Conservation (phyloP, 2,797 vertebrate species). For the Tragelaphus oryx region DNA sequence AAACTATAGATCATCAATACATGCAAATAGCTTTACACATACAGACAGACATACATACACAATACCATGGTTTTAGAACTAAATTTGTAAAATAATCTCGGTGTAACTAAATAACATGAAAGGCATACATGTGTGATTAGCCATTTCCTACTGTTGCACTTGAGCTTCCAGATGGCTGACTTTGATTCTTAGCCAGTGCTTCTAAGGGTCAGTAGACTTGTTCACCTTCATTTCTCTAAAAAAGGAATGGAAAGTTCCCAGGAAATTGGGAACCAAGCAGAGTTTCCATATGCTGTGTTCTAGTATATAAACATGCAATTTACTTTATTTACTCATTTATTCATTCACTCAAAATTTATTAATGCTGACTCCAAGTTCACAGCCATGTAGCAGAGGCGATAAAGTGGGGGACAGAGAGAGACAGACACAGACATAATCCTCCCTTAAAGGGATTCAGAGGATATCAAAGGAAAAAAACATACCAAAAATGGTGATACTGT, state of each 20-base stretch:
- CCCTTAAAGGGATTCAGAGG: background rate
- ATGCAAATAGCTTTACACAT: background rate
- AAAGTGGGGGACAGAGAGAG: background rate
- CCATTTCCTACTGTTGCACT: conserved; percentile 51
- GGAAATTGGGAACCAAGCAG: conserved; percentile 61
- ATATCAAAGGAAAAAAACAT: background rate
- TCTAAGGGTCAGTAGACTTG: conserved; percentile 66
- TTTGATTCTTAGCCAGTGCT: conserved; percentile 68
- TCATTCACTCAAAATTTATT: conserved; percentile 47
- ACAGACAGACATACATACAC: background rate
- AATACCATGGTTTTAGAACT: background rate
- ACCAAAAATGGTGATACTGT: background rate
- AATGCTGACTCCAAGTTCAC: background rate
- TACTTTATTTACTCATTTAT: conserved; percentile 27
- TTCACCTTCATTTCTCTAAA: conserved; percentile 64
- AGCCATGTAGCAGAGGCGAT: background rate
- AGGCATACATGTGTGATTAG: conserved; percentile 50
- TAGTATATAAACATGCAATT: background rate
- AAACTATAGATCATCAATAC: background rate
- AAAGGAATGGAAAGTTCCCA: conserved; percentile 71
- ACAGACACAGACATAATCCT: background rate
- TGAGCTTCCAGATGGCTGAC: conserved; percentile 68
- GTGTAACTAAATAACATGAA: conserved; percentile 29
- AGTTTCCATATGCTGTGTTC: conserved; percentile 63
- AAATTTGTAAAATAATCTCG: conserved; percentile 13